Conservation (phyloP, 2,113 vertebrate species). For the Ailurus styani region DNA sequence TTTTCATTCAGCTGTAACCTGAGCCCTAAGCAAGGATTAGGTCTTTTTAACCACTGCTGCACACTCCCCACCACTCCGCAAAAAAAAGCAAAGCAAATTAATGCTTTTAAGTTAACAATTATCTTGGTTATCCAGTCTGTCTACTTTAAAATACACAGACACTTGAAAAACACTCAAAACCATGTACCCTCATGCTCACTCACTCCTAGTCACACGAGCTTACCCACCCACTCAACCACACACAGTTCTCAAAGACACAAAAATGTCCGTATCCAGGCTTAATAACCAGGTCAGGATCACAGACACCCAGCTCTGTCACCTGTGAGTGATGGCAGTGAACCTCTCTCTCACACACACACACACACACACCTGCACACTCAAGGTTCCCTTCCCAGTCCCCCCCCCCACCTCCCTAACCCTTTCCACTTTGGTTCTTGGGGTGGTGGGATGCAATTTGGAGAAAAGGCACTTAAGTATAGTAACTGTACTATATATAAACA, state of each 20-base stretch:
- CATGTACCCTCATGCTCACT: not conserved
- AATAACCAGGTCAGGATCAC: not conserved
- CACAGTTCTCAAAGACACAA: not conserved
- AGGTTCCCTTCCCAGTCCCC: not conserved
- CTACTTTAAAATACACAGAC: constrained; percentile 68
- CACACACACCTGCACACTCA: not conserved
- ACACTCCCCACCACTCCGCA: not conserved
- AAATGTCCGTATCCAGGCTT: not conserved
- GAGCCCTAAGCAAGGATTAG: constrained; percentile 61
- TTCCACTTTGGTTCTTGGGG: not conserved
- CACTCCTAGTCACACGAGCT: not conserved
- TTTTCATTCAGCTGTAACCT: constrained; percentile 70
- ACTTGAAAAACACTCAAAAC: constrained; percentile 66
- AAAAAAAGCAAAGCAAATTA: constrained; percentile 70
- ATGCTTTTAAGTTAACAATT: constrained; percentile 77
- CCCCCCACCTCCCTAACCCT: not conserved
- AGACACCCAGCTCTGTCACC: not conserved
- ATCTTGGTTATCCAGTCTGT: constrained; percentile 73
- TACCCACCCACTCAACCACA: not conserved
- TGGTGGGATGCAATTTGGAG: not conserved
- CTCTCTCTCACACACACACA: too few species aligned
- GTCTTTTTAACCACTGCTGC: constrained; percentile 56
- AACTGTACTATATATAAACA: too few species aligned
- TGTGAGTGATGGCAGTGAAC: not conserved
- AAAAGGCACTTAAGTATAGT: not conserved